Conservation (phyloP, 2,888 invertebrate genomes). For the Ptychoptera contaminata region DNA sequence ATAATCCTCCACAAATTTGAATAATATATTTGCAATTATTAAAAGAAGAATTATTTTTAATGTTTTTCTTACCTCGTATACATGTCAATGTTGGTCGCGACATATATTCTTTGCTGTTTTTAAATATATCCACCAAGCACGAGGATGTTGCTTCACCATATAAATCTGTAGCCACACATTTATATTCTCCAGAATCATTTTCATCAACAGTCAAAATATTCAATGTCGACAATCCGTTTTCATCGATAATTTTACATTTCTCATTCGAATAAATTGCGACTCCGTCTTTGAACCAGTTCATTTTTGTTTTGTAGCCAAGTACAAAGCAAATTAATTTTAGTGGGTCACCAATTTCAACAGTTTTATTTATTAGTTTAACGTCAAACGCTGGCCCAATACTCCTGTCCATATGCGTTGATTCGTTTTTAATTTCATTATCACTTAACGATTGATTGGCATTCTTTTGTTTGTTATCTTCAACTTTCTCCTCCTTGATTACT, state of each 20-base stretch:
- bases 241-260: slow-evolving; percentile 32
- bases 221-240: slow-evolving; percentile 45
- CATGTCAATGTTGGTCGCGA: slow-evolving; percentile 30
- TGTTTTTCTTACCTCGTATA: slow-evolving; percentile 25
- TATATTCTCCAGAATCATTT: slow-evolving; percentile 62
- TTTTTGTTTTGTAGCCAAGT: slow-evolving; percentile 48
- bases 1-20: too few species aligned
- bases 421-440: not conserved
- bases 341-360: slow-evolving; percentile 54
- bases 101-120: slow-evolving; percentile 20
- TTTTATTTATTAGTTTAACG: slow-evolving; percentile 57
- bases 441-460: too few species aligned
- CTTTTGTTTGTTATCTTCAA: too few species aligned
- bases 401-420: not conserved
- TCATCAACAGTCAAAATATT: slow-evolving; percentile 52
- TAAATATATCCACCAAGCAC: slow-evolving; percentile 21
- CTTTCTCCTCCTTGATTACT: too few species aligned
- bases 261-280: slow-evolving; percentile 26
- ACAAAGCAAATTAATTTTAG: slow-evolving; percentile 67
- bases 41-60: too few species aligned
- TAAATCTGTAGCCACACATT: slow-evolving; percentile 57
- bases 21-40: too few species aligned
- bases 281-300: slow-evolving; percentile 63
- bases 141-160: slow-evolving; percentile 29
- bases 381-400: slow-evolving; percentile 22